These are phyloP conservation scores for Pollenia griseotomentosa DNA, from an alignment of 2,888 invertebrate species.

Conservation along the genomic window DNA sequence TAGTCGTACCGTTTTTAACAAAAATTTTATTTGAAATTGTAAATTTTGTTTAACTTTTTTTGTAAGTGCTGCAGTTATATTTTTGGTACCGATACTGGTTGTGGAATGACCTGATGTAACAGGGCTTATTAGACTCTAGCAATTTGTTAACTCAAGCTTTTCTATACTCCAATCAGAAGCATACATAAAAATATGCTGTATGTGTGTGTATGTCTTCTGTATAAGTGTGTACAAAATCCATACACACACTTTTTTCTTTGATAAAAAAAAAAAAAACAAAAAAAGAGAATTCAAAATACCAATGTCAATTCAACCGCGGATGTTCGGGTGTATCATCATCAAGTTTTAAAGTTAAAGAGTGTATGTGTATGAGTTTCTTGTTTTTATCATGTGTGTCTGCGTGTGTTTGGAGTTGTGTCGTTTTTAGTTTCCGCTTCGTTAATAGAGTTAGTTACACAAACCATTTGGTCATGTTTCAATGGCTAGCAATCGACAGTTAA, in stretches of 20 bases:
- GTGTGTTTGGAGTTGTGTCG: conserved; percentile 64
- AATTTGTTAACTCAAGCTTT: conserved; percentile 25
- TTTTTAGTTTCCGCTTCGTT: conserved; percentile 81
- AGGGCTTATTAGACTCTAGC: conserved; percentile 45
- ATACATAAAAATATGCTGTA: not conserved
- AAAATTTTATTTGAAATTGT: conserved; percentile 2
- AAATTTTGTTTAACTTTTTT: not conserved
- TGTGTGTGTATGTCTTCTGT: not conserved
- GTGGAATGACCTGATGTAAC: not conserved
- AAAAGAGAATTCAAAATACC: conserved; percentile 11
- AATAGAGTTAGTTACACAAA: conserved; percentile 82
- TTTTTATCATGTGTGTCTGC: conserved; percentile 4
- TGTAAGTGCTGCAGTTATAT: not conserved
- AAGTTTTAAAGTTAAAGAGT: conserved; percentile 45
- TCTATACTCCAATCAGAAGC: not conserved
- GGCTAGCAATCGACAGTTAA: conserved; percentile 70
- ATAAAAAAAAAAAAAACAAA: not conserved
- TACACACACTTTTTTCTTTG: not conserved
- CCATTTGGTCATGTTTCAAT: conserved; percentile 72
- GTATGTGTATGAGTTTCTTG: not conserved
- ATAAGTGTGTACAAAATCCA: not conserved
- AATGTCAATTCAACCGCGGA: conserved; percentile 77
- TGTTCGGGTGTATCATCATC: conserved; percentile 47
- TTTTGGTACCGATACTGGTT: conserved; percentile 19
- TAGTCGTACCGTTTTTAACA: not conserved